Evolutionary conservation across 2,113 vertebrate species (phyloP).

Genomic region (Sphyrna mokarran): DNA sequence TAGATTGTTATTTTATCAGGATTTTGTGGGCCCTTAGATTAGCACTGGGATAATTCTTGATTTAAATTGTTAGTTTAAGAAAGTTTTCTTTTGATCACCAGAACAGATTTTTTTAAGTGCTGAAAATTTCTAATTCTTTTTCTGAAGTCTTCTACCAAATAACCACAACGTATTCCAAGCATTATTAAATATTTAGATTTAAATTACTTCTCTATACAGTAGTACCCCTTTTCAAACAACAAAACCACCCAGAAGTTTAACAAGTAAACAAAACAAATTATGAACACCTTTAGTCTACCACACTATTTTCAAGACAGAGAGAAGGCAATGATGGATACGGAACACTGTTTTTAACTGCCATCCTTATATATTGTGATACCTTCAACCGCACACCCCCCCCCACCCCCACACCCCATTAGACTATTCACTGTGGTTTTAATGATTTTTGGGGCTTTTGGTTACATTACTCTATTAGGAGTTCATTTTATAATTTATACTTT

Average conservation of each 20-base stretch:
- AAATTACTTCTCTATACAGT: neutral
- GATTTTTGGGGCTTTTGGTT: neutral
- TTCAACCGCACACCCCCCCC: neutral
- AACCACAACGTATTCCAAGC: neutral
- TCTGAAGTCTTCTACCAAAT: neutral
- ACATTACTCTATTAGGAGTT: neutral
- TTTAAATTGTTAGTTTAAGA: neutral
- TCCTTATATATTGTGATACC: neutral
- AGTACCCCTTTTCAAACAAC: neutral
- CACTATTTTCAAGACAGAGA: neutral
- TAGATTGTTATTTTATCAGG: neutral
- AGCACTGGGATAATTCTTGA: neutral
- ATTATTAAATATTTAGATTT: neutral
- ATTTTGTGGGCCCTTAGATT: neutral
- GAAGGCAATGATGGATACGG: neutral
- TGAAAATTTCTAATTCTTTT: neutral
- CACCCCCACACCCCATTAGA: neutral
- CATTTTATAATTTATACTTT: neutral
- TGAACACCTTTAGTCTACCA: too few species aligned
- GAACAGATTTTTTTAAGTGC: neutral
- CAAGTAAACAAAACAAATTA: neutral
- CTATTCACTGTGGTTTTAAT: neutral
- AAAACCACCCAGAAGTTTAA: neutral
- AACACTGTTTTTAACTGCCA: neutral
- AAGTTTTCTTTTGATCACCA: neutral